These are phyloP conservation scores for Merops nubicus DNA, from an alignment of 2,113 vertebrate species.

Conservation along the genomic window DNA sequence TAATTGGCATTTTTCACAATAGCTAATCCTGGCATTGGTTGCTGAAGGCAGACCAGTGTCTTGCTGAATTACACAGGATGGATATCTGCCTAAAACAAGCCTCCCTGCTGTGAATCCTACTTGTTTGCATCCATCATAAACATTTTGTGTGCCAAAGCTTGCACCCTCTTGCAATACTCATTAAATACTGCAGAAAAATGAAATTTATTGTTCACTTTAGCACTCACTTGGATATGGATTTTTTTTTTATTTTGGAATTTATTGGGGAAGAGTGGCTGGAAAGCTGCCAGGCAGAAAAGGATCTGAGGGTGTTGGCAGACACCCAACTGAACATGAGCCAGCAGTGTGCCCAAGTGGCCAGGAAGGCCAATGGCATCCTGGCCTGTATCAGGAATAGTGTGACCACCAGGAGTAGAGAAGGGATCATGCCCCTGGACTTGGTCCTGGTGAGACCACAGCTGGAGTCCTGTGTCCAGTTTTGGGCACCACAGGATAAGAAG, in stretches of 20 bases:
- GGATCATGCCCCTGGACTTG: too few relatives aligned
- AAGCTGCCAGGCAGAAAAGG: too few relatives aligned
- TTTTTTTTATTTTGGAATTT: not conserved
- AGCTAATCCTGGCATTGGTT: not conserved
- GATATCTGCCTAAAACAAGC: not conserved
- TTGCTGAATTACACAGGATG: not conserved
- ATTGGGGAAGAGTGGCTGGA: too few relatives aligned
- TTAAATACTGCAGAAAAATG: not conserved
- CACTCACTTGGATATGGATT: not conserved
- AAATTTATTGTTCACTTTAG: not conserved
- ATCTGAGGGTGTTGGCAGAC: too few relatives aligned
- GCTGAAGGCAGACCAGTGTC: not conserved
- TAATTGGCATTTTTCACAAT: not conserved
- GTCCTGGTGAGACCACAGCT: too few relatives aligned
- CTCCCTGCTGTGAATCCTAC: not conserved
- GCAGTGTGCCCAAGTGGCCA: too few relatives aligned
- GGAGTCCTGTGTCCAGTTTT: too few relatives aligned
- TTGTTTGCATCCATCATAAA: not conserved
- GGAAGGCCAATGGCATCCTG: too few relatives aligned
- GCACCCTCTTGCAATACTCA: not conserved
- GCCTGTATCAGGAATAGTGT: too few relatives aligned
- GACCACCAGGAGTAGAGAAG: too few relatives aligned
- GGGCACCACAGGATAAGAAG: too few relatives aligned
- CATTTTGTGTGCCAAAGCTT: not conserved
- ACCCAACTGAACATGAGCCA: too few relatives aligned